Base-by-base conservation (phyloP, 2,113 vertebrate genomes). In the Triplophysa dalaica region DNA sequence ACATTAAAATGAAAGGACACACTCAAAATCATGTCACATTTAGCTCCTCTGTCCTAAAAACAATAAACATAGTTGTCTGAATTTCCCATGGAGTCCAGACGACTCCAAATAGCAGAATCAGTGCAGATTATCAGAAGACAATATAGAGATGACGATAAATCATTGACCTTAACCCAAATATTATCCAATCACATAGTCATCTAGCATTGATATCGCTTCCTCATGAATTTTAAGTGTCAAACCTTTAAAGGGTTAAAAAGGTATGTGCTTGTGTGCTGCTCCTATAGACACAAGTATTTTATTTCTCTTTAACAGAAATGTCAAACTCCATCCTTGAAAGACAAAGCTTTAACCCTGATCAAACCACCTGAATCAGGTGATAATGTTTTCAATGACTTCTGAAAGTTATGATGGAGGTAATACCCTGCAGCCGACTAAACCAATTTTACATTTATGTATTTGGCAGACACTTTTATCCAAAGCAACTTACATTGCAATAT, bases 31-130 rank as follows among this genome's bases (percentile, higher is more conserved):
- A 73, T 60, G 54, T 24, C 7, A 56, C 33, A 72, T 72, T 24
- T 56, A 38, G 26, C 3, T 38, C 45, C 68, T 19, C 22, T 7
- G 13, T 13, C 11, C 13, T 52, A 58, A 50, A 72, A 38, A 17
- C 54, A 56, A 54, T 54, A 19, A 54, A 54, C 45, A 50, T 19
- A 54, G 1, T 19, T 8, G 17, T 56, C 19, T 56, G 8, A 56
- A 56, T 56, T 41, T 43, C 70, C 70, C 70, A 60, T 73, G 70
- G n/a, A n/a, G n/a, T n/a, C n/a, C n/a, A n/a, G 12, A 13, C 13
- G 50, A 5, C 16, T 52, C 50, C 17, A 52, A 72, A 58, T 16
- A 21, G 29, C 19, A 70, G 11, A 11, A 14, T 29, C 17, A 3
- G 17, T 14, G 2, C 0, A 50, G 22, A 21, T 54, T 7, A 21